Base-by-base conservation (phyloP, 1,140 invertebrate species). In the Drosophila lacteicornis region DNA sequence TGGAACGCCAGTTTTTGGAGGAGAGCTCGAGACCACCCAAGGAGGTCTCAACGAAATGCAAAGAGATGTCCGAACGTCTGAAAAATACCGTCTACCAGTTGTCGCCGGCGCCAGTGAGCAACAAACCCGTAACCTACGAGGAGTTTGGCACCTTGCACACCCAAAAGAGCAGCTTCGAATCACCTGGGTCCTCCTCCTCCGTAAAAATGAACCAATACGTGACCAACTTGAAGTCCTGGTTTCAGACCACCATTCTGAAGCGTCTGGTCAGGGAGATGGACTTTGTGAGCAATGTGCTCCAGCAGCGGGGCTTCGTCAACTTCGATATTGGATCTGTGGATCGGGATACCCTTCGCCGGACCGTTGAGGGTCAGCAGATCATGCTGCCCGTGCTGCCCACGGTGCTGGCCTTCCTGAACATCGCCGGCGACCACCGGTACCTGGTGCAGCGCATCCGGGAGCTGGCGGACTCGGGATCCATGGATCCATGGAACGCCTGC, bases 391-490 rank as follows among this genome's bases (percentile, higher is more conserved):
- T 95, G 40, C 88, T 97, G 50, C 94, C 95, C 12, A 93, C 94
- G 27, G 80, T 98, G 4, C 92, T 98, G 11, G 96, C 96, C 1
- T 98, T 97, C 91, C 92, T 98, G 56, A 96, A 97, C 80, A 87
- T 96, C 4, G 95, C 95, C 4, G 94, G 94, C 3, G 96, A 97
- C 94, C 97, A 97, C 84, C 96, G 97, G 91, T 98, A 97, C 93
- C 90, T 98, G 9, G 95, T 97, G 1, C 95, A 95, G 55, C 94
- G 97, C 80, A 96, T 98, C 13, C 94, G 94, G 93, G 96, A 96
- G 67, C 93, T 98, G 6, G 94, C 95, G 0, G 95, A 94, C 25
- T 97, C 96, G 75, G 95, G 97, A 94, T 96, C 95, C 66, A 95
- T 4, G 22, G 22, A 96, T 65, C 97, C 95, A 66, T 98, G 97